Evolutionary conservation across 2,113 vertebrate species (phyloP), one percentile per base, ranked within the genome.

Genomic region (Tachycineta bicolor): DNA sequence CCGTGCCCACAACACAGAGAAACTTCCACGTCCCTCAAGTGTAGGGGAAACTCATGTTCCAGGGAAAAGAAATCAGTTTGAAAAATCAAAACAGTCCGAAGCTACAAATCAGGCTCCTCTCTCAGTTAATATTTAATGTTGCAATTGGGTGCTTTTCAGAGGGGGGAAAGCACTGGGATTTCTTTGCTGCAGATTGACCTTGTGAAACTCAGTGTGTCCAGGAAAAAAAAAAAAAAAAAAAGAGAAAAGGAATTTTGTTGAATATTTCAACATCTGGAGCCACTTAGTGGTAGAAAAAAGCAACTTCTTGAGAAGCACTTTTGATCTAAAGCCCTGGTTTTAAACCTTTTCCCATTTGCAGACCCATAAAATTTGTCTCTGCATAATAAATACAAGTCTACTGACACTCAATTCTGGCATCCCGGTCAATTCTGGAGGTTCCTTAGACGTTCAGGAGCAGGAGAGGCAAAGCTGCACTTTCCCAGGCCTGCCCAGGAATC

Each of bases 211-310:
- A 17, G 74, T n/a, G 85, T 77, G 81, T 82, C 59, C 83, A 77
- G 70, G 41, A 90, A 87, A 96, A 75, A 60, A 68, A 49, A 46
- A 41, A 41, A 41, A 33, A 24, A 33, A 24, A 60, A 68, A 55
- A 46, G 31, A 78, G 33, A 65, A 89, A 93, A 96, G 78, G 47
- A 93, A 77, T 95, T 92, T 96, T 95, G 59, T 96, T 97, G 96
- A 97, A 96, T 97, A 97, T 98, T 98, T 97, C 96, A 98, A 96
- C 96, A 96, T 95, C 94, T 94, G 97, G 97, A 97, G 87, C 92
- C 96, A 97, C 96, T 98, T 97, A 97, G 96, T 94, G 95, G 97
- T 59, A 92, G 95, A 79, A 87, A 86, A 96, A 97, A 96, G 63
- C 85, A 89, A 82, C 90, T 96, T 94, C 82, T 95, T 96, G 90